phyloP scores from a whole-genome alignment of 2,888 invertebrate species.

The Dryobota labecula region DNA sequence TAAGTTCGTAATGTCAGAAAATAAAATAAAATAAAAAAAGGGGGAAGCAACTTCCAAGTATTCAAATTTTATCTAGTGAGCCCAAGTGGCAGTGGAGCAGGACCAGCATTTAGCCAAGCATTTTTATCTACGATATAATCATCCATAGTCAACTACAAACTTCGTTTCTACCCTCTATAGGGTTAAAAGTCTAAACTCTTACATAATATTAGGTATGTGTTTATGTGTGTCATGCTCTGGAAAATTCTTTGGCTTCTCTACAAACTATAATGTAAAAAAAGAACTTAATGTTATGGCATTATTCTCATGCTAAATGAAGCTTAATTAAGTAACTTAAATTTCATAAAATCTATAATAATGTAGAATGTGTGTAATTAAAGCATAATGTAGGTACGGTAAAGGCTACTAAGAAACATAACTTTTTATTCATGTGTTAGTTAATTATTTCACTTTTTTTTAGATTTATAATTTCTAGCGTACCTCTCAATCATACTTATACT shows the following conservation, averaged over 20 bases:
- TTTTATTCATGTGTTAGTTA: constrained; percentile 3
- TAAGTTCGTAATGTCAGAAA: too few relatives aligned
- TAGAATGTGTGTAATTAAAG: constrained; percentile 22
- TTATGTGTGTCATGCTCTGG: not conserved
- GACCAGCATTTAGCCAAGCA: too few relatives aligned
- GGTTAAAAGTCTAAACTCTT: not conserved
- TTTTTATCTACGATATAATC: too few relatives aligned
- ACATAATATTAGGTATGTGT: not conserved
- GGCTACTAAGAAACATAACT: constrained; percentile 33
- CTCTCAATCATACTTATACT: not conserved
- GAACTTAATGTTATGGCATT: constrained; percentile 3
- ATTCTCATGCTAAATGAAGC: constrained; percentile 7
- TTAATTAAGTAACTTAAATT: constrained; percentile 38
- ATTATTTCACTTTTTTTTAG: not conserved
- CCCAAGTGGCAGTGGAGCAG: too few relatives aligned
- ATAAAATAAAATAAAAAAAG: too few relatives aligned
- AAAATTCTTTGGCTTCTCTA: constrained; percentile 46
- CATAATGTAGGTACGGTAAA: constrained; percentile 33
- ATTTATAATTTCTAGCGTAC: constrained; percentile 3
- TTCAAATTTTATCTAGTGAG: too few relatives aligned
- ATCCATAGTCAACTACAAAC: too few relatives aligned
- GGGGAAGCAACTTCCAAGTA: too few relatives aligned
- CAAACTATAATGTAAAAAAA: constrained; percentile 23
- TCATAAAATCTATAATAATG: constrained; percentile 20
- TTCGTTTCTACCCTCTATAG: too few relatives aligned